These are phyloP conservation scores for Silurus asotus DNA, from an alignment of 2,113 vertebrate species.

Conservation along the genomic window DNA sequence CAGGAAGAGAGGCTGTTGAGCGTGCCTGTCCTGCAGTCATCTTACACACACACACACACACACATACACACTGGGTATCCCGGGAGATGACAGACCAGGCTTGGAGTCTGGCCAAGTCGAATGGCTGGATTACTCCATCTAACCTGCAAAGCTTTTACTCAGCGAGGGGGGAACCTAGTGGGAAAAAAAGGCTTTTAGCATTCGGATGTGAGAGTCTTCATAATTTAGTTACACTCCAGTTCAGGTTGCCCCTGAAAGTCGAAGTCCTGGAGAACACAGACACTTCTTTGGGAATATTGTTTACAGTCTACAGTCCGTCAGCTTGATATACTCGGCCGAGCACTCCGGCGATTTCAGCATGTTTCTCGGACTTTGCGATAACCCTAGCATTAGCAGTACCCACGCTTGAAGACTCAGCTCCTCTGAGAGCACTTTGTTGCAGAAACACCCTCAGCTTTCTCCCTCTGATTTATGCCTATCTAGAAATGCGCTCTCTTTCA, in stretches of 20 bases:
- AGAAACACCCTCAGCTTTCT: slow-evolving; percentile 24
- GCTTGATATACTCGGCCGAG: background rate
- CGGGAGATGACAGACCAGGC: slow-evolving; percentile 37
- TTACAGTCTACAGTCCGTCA: background rate
- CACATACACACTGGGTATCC: slow-evolving; percentile 24
- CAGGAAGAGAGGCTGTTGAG: background rate
- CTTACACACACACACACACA: slow-evolving; percentile 13
- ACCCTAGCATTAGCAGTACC: slow-evolving; percentile 12
- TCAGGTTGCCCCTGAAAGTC: background rate
- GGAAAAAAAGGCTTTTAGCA: slow-evolving; percentile 49
- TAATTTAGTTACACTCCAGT: slow-evolving; percentile 41
- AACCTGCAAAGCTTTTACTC: slow-evolving; percentile 43
- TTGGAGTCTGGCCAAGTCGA: slow-evolving; percentile 39
- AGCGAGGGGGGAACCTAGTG: slow-evolving; percentile 33
- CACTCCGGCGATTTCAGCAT: background rate
- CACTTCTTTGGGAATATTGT: background rate
- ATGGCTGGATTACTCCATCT: slow-evolving; percentile 45
- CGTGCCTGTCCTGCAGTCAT: slow-evolving; percentile 29
- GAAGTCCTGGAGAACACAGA: background rate
- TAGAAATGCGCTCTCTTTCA: slow-evolving; percentile 13
- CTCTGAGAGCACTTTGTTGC: slow-evolving; percentile 27
- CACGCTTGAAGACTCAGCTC: slow-evolving; percentile 28
- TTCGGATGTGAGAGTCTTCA: slow-evolving; percentile 35
- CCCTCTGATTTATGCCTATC: slow-evolving; percentile 9
- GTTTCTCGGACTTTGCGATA: slow-evolving; percentile 17